A percentile compares a stretch with the other conserved stretches of the same genome.
These are phyloP conservation scores for Hemiscyllium ocellatum DNA, from an alignment of 2,113 vertebrate genomes.

Conservation along the genomic window DNA sequence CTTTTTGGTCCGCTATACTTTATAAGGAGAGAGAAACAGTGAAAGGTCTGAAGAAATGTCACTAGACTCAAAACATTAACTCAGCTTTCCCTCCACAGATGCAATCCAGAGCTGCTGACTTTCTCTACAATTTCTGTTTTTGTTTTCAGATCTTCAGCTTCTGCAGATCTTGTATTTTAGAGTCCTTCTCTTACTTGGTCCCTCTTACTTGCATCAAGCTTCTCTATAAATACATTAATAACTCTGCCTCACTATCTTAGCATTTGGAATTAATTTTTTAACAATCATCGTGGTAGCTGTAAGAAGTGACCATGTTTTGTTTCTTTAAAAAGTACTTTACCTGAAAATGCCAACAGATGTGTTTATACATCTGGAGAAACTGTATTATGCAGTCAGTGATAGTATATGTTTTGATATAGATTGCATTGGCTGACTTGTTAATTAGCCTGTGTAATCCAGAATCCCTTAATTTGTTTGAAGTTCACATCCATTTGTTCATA, in stretches of 20 bases:
- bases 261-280: background rate
- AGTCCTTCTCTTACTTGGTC: background rate
- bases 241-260: background rate
- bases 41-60: too few species aligned
- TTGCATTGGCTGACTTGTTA: background rate
- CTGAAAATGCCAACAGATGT: background rate
- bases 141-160: too few species aligned
- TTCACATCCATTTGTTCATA: constrained; percentile 2
- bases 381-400: background rate
- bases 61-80: too few species aligned
- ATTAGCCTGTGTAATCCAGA: background rate
- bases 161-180: too few species aligned
- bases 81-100: too few species aligned
- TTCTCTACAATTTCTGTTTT: too few species aligned
- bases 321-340: background rate
- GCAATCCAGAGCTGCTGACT: too few species aligned
- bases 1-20: background rate
- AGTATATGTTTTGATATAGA: constrained; percentile 10
- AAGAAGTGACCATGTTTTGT: background rate
- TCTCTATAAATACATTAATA: background rate
- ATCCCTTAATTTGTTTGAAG: background rate
- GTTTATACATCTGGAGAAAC: background rate
- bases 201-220: background rate
- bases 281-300: background rate
- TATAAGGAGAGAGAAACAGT: too few species aligned